Conservation (phyloP, 2,797 vertebrate species). For the Dermochelys coriacea region DNA sequence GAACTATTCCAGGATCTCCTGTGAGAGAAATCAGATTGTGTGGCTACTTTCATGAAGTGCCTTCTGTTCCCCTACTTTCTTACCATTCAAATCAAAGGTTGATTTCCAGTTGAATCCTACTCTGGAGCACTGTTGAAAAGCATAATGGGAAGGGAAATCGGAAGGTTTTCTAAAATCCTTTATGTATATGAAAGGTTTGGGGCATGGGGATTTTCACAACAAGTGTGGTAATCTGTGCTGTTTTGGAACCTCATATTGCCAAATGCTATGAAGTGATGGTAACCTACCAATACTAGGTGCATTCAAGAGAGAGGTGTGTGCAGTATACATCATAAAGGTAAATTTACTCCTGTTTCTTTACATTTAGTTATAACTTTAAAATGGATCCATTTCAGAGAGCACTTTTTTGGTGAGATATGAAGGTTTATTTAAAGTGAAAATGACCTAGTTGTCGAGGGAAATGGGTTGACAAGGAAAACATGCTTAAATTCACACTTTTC, state of each 20-base stretch:
- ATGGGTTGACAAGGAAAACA: conserved; percentile 4
- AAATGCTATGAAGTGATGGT: not conserved
- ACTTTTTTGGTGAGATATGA: not conserved
- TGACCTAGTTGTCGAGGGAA: not conserved
- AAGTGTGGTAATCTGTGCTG: accelerated
- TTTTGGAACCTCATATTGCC: not conserved
- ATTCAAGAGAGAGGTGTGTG: not conserved
- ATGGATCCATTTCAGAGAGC: not conserved
- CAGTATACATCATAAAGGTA: not conserved
- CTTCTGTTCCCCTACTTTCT: not conserved
- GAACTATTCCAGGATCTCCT: not conserved
- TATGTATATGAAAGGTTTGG: not conserved
- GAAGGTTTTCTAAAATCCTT: not conserved
- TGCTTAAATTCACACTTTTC: not conserved
- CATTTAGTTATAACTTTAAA: not conserved
- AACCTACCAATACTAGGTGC: not conserved
- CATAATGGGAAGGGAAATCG: not conserved
- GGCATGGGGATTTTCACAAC: not conserved
- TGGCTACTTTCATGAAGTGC: too few species aligned
- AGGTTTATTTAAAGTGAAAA: not conserved
- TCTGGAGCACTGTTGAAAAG: not conserved
- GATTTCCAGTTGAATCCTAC: not conserved
- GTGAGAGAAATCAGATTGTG: not conserved
- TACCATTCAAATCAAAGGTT: not conserved
- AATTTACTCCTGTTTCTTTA: not conserved